phyloP scores from a whole-genome alignment of 2,888 invertebrate species.

The Drosophila mimica region DNA sequence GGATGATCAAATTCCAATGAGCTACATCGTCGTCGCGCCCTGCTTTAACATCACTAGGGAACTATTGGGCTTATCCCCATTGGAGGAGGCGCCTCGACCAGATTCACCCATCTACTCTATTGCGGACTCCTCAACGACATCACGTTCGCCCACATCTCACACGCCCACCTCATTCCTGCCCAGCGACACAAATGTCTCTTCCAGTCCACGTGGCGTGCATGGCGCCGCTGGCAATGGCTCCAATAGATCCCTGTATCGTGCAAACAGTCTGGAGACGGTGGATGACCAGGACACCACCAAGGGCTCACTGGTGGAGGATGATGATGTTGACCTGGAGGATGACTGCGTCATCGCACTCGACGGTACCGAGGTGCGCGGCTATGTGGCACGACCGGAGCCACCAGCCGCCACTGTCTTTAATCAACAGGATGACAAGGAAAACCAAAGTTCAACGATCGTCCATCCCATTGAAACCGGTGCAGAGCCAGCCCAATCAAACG shows the following conservation, averaged over 20 bases:
- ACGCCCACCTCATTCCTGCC: constrained; percentile 64
- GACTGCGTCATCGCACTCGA: constrained; percentile 71
- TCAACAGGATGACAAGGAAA: constrained; percentile 17
- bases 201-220: constrained; percentile 51
- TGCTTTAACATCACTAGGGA: constrained; percentile 53
- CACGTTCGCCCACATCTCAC: constrained; percentile 54
- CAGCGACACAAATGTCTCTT: constrained; percentile 66
- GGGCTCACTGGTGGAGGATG: constrained; percentile 63
- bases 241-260: constrained; percentile 53
- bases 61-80: constrained; percentile 37
- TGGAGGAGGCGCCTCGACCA: constrained; percentile 17
- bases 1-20: constrained; percentile 8
- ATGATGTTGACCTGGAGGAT: constrained; percentile 55
- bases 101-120: constrained; percentile 53
- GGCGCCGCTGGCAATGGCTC: constrained; percentile 35
- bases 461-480: background rate
- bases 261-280: constrained; percentile 67
- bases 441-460: background rate
- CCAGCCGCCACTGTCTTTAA: constrained; percentile 51
- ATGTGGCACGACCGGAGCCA: constrained; percentile 49
- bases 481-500: background rate
- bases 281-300: constrained; percentile 70
- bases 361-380: constrained; percentile 66
- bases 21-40: constrained; percentile 27
- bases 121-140: constrained; percentile 53